Percentiles rank a stretch among this genome's conserved stretches.
Evolutionary conservation across 2,888 invertebrate genomes (phyloP).

Genomic region (Rhamphomyia laevipes): DNA sequence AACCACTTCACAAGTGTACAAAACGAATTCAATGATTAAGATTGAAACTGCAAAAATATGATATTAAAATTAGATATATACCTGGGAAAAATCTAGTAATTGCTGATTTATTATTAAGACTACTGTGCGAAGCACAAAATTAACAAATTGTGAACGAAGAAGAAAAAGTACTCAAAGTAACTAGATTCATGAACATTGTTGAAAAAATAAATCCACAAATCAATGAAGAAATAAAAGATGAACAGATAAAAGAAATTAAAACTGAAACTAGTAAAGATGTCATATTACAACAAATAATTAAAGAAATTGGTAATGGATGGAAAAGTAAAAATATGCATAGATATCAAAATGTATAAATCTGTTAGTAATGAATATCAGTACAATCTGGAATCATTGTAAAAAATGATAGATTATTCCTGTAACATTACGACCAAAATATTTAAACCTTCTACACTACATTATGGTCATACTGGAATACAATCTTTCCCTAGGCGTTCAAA

Average conservation of each 20-base stretch:
- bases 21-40: not conserved
- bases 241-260: no score
- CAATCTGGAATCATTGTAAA: not conserved
- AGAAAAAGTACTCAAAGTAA: no score
- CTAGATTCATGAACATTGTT: no score
- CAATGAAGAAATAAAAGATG: no score
- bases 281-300: no score
- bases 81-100: not conserved
- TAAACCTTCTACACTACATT: slow-evolving; percentile 3
- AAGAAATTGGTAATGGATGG: no score
- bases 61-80: not conserved
- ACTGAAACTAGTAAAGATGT: no score
- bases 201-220: no score
- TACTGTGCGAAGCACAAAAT: no score
- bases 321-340: not conserved
- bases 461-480: slow-evolving; percentile 7
- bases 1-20: not conserved
- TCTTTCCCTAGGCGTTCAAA: no score
- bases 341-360: not conserved
- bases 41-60: slow-evolving; percentile 4
- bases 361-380: slow-evolving; percentile 1
- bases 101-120: no score
- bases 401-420: not conserved
- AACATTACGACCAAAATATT: not conserved
- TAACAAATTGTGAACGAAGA: no score